These are phyloP conservation scores for Drosophila insularis DNA, from an alignment of 1,140 invertebrate species.

Conservation along the genomic window DNA sequence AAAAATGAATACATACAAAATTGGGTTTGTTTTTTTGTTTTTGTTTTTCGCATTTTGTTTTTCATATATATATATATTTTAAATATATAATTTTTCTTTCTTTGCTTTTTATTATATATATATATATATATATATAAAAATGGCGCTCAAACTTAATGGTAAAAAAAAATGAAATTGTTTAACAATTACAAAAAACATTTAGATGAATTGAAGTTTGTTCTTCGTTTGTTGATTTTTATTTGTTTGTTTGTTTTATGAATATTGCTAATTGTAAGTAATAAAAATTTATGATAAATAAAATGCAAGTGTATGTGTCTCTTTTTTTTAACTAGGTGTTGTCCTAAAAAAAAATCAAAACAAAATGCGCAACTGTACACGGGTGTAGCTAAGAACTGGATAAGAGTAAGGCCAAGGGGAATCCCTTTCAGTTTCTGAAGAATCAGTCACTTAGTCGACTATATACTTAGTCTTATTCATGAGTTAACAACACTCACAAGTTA, in stretches of 20 bases:
- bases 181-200: slow-evolving; percentile 58
- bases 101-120: slow-evolving; percentile 46
- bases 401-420: no score
- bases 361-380: slow-evolving; percentile 34
- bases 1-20: slow-evolving; percentile 81
- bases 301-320: not conserved
- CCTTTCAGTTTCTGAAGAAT: no score
- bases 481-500: no score
- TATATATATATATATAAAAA: slow-evolving; percentile 53
- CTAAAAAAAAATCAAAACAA: slow-evolving; percentile 11
- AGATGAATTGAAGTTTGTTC: slow-evolving; percentile 46
- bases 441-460: no score
- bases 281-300: slow-evolving; percentile 22
- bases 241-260: slow-evolving; percentile 28
- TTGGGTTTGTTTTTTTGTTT: slow-evolving; percentile 57
- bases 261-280: slow-evolving; percentile 35
- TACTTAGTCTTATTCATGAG: no score
- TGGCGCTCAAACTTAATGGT: slow-evolving; percentile 59
- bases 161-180: slow-evolving; percentile 45
- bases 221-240: slow-evolving; percentile 19
- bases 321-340: not conserved
- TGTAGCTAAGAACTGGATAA: not conserved
- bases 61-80: slow-evolving; percentile 58
- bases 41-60: slow-evolving; percentile 30
- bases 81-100: slow-evolving; percentile 43